Percentiles rank a stretch among this genome's conserved stretches.
phyloP scores from a whole-genome alignment of 1,140 invertebrate species.

The Gyrodactylus bullatarudis region DNA sequence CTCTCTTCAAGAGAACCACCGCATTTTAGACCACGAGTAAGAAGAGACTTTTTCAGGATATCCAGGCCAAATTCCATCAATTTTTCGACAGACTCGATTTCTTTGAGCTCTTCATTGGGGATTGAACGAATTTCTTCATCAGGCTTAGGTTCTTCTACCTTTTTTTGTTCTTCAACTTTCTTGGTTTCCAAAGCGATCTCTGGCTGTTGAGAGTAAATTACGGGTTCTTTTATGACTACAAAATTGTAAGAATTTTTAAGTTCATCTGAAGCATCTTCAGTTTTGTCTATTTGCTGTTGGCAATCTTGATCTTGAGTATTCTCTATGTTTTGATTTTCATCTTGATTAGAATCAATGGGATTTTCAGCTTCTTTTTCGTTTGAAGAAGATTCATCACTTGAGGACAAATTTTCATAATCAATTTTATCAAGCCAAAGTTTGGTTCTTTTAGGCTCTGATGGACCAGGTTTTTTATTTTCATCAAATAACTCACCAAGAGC shows the following conservation, averaged over 20 bases:
- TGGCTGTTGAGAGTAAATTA: background rate
- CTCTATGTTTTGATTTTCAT: too few species aligned
- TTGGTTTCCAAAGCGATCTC: background rate
- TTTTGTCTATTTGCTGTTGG: background rate
- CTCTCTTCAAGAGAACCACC: constrained; percentile 19
- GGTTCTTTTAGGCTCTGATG: background rate
- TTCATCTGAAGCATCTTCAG: background rate
- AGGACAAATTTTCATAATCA: background rate
- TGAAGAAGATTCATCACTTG: too few species aligned
- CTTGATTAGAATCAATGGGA: too few species aligned
- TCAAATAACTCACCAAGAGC: background rate
- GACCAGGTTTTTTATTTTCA: background rate
- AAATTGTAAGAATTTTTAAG: background rate
- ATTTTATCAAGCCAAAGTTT: background rate
- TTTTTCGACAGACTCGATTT: background rate
- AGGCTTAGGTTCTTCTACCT: background rate
- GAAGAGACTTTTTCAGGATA: constrained; percentile 15
- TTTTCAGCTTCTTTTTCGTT: too few species aligned
- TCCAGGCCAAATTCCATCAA: constrained; percentile 16
- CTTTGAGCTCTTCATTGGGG: background rate
- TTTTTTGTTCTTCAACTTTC: background rate
- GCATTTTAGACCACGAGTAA: constrained; percentile 17
- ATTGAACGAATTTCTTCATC: background rate
- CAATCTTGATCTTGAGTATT: background rate
- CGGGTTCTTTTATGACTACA: background rate